Evolutionary conservation across 2,888 invertebrate species (phyloP).

Genomic region (Halictus quadricinctus): DNA sequence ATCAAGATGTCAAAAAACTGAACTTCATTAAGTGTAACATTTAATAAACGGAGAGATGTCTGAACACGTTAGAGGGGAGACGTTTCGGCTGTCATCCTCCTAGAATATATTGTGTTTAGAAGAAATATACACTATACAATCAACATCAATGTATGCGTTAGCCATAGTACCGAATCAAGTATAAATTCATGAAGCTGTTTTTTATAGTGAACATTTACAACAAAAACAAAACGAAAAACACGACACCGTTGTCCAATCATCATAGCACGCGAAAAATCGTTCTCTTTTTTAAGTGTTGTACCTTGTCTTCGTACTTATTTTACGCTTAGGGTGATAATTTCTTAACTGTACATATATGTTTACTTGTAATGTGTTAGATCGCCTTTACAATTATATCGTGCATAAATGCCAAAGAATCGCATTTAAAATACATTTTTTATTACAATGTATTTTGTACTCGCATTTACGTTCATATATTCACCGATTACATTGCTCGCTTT

Average conservation of each 20-base stretch:
- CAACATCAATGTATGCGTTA: constrained; percentile 31
- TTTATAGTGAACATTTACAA: constrained; percentile 34
- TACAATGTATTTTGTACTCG: constrained; percentile 63
- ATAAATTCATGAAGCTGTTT: constrained; percentile 30
- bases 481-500: constrained; percentile 34
- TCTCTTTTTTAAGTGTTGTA: constrained; percentile 43
- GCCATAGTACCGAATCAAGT: constrained; percentile 22
- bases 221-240: constrained; percentile 3
- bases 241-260: constrained; percentile 31
- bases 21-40: constrained; percentile 21
- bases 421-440: constrained; percentile 74
- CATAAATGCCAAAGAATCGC: constrained; percentile 80
- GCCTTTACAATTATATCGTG: constrained; percentile 60
- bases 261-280: constrained; percentile 25
- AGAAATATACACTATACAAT: constrained; percentile 48
- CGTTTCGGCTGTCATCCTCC: constrained; percentile 25
- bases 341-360: constrained; percentile 56
- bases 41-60: neutral
- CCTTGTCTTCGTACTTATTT: constrained; percentile 53
- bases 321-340: constrained; percentile 52
- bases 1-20: constrained; percentile 12
- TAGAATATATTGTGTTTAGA: constrained; percentile 34
- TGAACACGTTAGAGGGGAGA: constrained; percentile 17
- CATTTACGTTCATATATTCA: constrained; percentile 62
- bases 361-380: constrained; percentile 49